Conservation (phyloP, 2,888 invertebrate species). For the Oscheius sp. region DNA sequence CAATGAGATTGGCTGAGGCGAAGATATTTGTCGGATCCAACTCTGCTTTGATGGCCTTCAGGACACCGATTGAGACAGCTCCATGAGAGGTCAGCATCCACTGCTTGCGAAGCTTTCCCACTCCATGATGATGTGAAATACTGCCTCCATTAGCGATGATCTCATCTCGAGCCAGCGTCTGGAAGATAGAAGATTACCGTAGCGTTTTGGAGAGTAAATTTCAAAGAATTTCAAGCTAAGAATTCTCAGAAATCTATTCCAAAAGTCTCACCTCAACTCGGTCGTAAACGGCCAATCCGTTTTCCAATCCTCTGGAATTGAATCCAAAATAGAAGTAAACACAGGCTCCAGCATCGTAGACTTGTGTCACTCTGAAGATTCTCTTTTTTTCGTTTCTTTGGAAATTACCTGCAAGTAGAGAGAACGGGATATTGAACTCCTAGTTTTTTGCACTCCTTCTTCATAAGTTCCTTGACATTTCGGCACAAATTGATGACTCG, state of each 20-base stretch:
- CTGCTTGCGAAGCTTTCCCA: slow-evolving; percentile 81
- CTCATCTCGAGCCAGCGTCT: slow-evolving; percentile 85
- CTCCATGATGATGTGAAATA: slow-evolving; percentile 93
- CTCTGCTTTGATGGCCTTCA: slow-evolving; percentile 81
- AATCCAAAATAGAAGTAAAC: slow-evolving; percentile 93
- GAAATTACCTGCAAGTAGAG: slow-evolving; percentile 72
- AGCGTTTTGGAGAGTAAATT: not conserved
- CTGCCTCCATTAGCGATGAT: slow-evolving; percentile 89
- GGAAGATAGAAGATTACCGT: slow-evolving; percentile 33
- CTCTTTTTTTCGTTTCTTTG: not conserved
- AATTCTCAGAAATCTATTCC: not conserved
- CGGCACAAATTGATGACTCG: slow-evolving; percentile 77
- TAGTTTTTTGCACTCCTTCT: slow-evolving; percentile 73
- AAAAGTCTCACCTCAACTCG: slow-evolving; percentile 78
- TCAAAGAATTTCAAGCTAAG: too few relatives aligned
- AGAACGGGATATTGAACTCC: slow-evolving; percentile 73
- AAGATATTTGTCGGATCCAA: slow-evolving; percentile 95
- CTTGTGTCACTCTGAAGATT: slow-evolving; percentile 84
- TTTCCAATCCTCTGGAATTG: slow-evolving; percentile 76
- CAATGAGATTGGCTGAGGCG: slow-evolving; percentile 83
- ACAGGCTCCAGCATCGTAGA: slow-evolving; percentile 95
- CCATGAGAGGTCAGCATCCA: slow-evolving; percentile 89
- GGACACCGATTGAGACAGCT: slow-evolving; percentile 80
- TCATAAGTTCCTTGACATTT: slow-evolving; percentile 86
- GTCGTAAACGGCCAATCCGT: slow-evolving; percentile 85